Conservation (phyloP, 2,113 vertebrate genomes). For the Chinchilla lanigera region DNA sequence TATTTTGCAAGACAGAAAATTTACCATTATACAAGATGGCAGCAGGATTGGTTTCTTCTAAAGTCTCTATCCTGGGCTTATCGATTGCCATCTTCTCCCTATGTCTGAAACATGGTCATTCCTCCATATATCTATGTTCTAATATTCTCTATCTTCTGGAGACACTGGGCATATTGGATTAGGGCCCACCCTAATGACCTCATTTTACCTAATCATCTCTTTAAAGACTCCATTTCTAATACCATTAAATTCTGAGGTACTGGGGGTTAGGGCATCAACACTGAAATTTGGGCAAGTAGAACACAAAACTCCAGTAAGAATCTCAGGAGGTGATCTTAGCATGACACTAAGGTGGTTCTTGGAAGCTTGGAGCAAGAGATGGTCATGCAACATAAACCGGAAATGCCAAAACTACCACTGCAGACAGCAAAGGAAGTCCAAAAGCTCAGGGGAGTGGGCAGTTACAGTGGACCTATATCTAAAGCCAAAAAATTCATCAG, state of each 20-base stretch:
- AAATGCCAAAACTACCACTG: neutral
- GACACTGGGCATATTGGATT: neutral
- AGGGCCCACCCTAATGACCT: neutral
- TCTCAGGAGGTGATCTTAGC: neutral
- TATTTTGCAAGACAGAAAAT: neutral
- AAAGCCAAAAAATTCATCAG: neutral
- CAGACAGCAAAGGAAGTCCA: neutral
- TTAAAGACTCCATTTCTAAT: neutral
- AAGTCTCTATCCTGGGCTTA: neutral
- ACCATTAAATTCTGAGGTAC: neutral
- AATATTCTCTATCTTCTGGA: neutral
- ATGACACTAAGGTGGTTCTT: neutral
- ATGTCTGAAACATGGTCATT: neutral
- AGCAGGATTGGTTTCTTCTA: neutral
- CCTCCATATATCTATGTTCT: neutral
- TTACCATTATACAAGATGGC: neutral
- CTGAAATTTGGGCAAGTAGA: rapidly evolving
- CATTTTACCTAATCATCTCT: neutral
- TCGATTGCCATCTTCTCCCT: no score
- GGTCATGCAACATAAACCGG: neutral
- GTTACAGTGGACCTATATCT: rapidly evolving
- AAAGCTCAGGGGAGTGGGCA: neutral
- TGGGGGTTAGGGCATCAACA: neutral
- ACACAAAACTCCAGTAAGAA: neutral
- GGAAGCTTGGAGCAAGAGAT: rapidly evolving